Base-by-base conservation (phyloP, 2,888 invertebrate species). In the Lepidocyrtinus sp. region DNA sequence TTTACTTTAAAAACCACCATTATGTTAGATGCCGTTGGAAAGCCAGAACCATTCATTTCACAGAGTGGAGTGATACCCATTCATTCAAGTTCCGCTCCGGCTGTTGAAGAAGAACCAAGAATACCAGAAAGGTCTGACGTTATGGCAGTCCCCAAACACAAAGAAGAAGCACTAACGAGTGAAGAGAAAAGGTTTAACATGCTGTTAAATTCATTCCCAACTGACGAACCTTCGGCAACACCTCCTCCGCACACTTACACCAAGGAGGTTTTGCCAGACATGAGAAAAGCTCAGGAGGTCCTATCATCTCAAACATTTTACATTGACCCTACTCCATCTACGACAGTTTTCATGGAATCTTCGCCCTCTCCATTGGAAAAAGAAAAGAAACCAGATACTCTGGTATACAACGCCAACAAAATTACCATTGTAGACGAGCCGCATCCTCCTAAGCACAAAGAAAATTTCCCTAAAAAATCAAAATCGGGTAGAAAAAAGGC, bases 21-120 rank as follows among this genome's bases (percentile, higher is more conserved):
- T 36, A 5, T 12, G 17, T 36, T 7, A 45, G 27, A 22, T 25
- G 19, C 26, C 12, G 26, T 26, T 25, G 70, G 46, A 9, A 22
- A 24, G 19, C 67, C 74, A 7, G 36, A 36, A 3, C 74, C 74
- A 12, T 36, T 74, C 0, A 67, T 74, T 55, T 74, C 74, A 3
- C 64, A 64, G 19, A 65, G 65, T 55, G 74, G 74, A 50, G 67
- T 67, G 26, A 73, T 73, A n/a, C 26, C 46, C 1, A 65, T 55
- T 50, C 55, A 15, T 26, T 5, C 1, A 17, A n/a, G 17, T n/a
- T 21, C 15, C 2, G 21, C 70, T 17, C 27, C 45, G 12, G 7
- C 24, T 22, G 59, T 45, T 36, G 62, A 22, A 12, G 59, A 24
- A 1, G 61, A n/a, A 17, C 27, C 55, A 59, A 21, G 12, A 17